These are phyloP conservation scores for Hippocampus zosterae DNA, from an alignment of 2,113 vertebrate genomes.

Conservation along the genomic window DNA sequence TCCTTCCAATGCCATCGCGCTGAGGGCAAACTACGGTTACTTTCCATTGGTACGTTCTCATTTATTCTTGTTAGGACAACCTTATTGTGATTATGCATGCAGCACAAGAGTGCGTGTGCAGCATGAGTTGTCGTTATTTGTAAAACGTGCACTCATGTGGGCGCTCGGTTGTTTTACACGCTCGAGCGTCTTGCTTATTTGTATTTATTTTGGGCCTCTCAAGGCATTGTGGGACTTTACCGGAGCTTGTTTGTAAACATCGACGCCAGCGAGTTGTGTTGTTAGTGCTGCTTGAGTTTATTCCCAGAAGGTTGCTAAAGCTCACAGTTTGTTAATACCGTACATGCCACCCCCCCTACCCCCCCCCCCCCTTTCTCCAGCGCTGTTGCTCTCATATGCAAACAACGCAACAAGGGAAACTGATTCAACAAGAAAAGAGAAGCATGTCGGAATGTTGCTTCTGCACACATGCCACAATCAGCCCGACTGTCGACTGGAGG, in stretches of 20 bases:
- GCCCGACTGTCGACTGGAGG: background rate
- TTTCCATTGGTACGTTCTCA: background rate
- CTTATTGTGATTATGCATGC: conserved; percentile 7
- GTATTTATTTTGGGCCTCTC: conserved; percentile 4
- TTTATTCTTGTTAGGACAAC: conserved; percentile 13
- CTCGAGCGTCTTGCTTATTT: background rate
- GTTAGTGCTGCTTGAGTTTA: conserved; percentile 58
- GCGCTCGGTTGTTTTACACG: background rate
- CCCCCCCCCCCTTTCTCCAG: conserved; percentile 13
- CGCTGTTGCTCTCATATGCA: conserved; percentile 40
- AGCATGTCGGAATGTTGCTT: background rate
- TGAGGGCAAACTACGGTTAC: background rate
- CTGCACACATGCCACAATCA: background rate
- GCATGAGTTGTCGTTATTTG: conserved; percentile 54
- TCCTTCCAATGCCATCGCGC: conserved; percentile 30
- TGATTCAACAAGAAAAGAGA: background rate
- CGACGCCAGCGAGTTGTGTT: conserved; percentile 59
- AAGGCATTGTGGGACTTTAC: conserved; percentile 45
- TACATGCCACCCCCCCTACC: conserved; percentile 26
- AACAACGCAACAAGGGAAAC: conserved; percentile 26
- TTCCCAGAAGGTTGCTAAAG: conserved; percentile 59
- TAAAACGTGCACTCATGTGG: conserved; percentile 40
- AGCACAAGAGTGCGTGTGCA: conserved; percentile 8
- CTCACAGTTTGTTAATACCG: conserved; percentile 29
- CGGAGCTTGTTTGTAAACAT: conserved; percentile 65